A percentile compares a stretch with the other conserved stretches of the same genome.
phyloP scores from a whole-genome alignment of 2,113 vertebrate genomes.

The Jaculus jaculus region DNA sequence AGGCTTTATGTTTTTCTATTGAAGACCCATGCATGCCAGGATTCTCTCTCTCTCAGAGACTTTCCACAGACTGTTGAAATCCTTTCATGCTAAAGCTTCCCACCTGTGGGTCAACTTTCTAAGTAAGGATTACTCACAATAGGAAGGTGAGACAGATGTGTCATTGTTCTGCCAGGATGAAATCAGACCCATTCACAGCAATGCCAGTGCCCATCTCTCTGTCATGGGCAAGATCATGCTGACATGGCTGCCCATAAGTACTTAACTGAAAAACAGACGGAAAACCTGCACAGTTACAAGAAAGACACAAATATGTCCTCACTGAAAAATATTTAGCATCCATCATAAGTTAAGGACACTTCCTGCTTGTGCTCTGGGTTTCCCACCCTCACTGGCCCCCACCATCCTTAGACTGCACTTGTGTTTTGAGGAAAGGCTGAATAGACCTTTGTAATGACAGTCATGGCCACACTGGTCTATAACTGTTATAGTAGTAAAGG shows the following conservation, averaged over 20 bases:
- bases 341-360: slow-evolving; percentile 3
- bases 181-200: background rate
- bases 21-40: background rate
- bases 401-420: background rate
- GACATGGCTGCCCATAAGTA: background rate
- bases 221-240: background rate
- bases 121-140: background rate
- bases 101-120: background rate
- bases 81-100: background rate
- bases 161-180: background rate
- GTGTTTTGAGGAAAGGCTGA: slow-evolving; percentile 25
- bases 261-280: background rate
- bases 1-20: background rate
- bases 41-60: background rate
- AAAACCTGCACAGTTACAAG: background rate
- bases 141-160: background rate
- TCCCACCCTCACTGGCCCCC: background rate
- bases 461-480: background rate
- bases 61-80: background rate
- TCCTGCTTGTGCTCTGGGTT: background rate
- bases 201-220: background rate
- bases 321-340: background rate
- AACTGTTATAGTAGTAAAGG: slow-evolving; percentile 10
- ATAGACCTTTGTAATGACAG: slow-evolving; percentile 28
- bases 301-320: background rate